Conservation (phyloP, 2,797 vertebrate species). For the Protonibea diacanthus region DNA sequence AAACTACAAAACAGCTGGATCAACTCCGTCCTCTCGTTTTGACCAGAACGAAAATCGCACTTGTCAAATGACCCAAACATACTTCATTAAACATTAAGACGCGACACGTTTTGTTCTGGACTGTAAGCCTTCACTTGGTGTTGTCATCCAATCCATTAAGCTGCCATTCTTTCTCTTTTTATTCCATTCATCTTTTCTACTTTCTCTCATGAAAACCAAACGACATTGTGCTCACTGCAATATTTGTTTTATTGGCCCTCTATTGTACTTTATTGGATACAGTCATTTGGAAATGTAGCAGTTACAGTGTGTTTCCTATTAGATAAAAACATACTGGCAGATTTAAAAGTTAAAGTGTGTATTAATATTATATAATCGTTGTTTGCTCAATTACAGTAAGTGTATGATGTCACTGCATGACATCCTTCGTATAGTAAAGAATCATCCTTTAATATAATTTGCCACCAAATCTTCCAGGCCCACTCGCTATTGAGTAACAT, state of each 20-base stretch:
- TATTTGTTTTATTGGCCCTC: slow-evolving; percentile 41
- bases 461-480: background rate
- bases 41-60: slow-evolving; percentile 2
- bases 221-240: slow-evolving; percentile 13
- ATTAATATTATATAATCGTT: slow-evolving; percentile 10
- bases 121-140: slow-evolving; percentile 43
- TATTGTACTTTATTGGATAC: slow-evolving; percentile 34
- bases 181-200: slow-evolving; percentile 51
- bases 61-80: slow-evolving; percentile 44
- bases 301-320: slow-evolving; percentile 15
- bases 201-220: slow-evolving; percentile 44
- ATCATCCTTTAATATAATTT: slow-evolving; percentile 1
- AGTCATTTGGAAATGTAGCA: slow-evolving; percentile 8
- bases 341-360: slow-evolving; percentile 1
- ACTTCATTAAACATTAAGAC: slow-evolving; percentile 67
- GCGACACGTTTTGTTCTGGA: slow-evolving; percentile 48
- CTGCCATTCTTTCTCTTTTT: slow-evolving; percentile 38
- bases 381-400: slow-evolving; percentile 5
- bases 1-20: slow-evolving; percentile 16
- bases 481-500: background rate
- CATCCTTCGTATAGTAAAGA: background rate
- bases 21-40: background rate
- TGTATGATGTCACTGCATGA: slow-evolving; percentile 19
- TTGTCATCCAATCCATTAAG: slow-evolving; percentile 62
- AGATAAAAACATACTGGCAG: background rate